phyloP scores from a whole-genome alignment of 2,888 invertebrate genomes.

The Andrena fulva region DNA sequence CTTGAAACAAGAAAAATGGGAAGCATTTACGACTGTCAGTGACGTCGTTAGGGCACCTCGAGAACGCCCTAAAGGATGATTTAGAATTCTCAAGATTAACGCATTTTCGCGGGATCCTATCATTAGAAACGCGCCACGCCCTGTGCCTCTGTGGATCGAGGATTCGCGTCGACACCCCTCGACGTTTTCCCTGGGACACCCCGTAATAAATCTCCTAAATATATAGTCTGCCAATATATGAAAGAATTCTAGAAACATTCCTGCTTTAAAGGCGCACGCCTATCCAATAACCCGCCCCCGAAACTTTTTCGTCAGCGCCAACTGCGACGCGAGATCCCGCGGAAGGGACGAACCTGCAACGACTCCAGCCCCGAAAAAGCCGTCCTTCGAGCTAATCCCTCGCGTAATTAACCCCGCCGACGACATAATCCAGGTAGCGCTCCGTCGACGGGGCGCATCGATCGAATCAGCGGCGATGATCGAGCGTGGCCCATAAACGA shows the following conservation, averaged over 20 bases:
- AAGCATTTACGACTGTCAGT: conserved; percentile 26
- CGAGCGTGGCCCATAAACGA: conserved; percentile 31
- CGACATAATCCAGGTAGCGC: conserved; percentile 26
- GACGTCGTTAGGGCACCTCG: conserved; percentile 17
- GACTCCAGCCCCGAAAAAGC: background rate
- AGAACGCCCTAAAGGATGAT: conserved; percentile 53
- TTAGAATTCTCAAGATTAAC: conserved; percentile 62
- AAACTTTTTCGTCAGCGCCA: too few species aligned
- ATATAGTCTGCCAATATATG: conserved; percentile 19
- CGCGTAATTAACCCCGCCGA: conserved; percentile 43
- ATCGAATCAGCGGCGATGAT: conserved; percentile 34
- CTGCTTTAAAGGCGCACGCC: background rate
- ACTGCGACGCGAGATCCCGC: background rate
- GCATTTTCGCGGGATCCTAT: conserved; percentile 68
- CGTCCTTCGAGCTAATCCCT: conserved; percentile 14
- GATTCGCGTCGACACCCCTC: conserved; percentile 27
- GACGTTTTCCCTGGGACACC: conserved; percentile 4
- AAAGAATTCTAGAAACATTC: background rate
- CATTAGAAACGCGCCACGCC: conserved; percentile 66
- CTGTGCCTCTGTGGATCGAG: conserved; percentile 20
- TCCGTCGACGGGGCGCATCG: background rate
- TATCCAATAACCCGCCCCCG: too few species aligned
- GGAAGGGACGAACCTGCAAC: background rate
- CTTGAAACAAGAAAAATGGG: background rate
- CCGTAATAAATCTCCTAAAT: conserved; percentile 14